These are phyloP conservation scores for Homalodisca vitripennis DNA, from an alignment of 1,140 invertebrate species.

Conservation along the genomic window DNA sequence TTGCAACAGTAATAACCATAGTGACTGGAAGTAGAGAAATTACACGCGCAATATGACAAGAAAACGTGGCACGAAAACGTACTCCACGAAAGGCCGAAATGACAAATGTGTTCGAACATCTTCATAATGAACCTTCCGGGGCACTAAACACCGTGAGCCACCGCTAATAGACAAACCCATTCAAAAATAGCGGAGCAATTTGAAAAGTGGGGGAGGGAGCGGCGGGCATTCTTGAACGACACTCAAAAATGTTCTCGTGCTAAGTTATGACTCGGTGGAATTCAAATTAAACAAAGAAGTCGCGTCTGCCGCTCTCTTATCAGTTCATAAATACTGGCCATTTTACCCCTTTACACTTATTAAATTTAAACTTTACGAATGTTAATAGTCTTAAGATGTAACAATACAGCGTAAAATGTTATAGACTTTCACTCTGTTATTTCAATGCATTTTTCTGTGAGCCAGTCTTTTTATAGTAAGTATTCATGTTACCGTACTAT, in stretches of 20 bases:
- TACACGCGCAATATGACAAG: conserved; percentile 2
- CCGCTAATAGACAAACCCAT: conserved; percentile 25
- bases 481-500: no score
- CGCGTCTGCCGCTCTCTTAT: conserved; percentile 11
- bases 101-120: not conserved
- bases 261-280: conserved; percentile 21
- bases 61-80: not conserved
- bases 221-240: conserved; percentile 3
- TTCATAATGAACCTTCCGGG: not conserved
- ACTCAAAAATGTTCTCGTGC: conserved; percentile 7
- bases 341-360: no score
- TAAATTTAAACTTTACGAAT: no score
- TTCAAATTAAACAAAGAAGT: conserved; percentile 19
- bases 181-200: conserved; percentile 18
- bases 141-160: not conserved
- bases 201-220: not conserved
- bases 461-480: no score
- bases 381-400: no score
- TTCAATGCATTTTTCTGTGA: no score
- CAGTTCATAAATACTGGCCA: conserved; percentile 7
- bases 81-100: not conserved
- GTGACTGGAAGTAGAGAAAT: not conserved
- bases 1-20: not conserved
- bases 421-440: no score
- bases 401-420: no score